Evolutionary conservation across 2,888 invertebrate species (phyloP).

Genomic region (Coecobrya sp.): DNA sequence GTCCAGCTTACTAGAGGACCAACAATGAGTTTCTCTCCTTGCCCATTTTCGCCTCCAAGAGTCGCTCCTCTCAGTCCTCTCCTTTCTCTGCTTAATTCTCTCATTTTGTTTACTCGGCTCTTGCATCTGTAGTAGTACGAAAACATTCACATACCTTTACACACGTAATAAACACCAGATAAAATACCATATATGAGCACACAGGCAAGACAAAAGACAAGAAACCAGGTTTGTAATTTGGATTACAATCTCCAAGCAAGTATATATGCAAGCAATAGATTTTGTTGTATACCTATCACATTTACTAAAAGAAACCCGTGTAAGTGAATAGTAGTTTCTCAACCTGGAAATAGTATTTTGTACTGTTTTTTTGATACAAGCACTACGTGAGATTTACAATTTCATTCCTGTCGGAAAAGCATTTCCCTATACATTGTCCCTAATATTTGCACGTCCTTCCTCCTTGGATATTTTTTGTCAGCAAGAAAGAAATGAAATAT

Average conservation of each 20-base stretch:
- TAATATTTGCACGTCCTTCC: background rate
- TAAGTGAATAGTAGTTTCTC: background rate
- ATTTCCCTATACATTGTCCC: background rate
- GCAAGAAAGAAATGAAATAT: constrained; percentile 30
- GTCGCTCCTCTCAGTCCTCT: constrained; percentile 65
- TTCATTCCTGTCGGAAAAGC: background rate
- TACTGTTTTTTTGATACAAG: background rate
- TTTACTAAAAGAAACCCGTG: background rate
- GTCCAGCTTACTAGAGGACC: constrained; percentile 1
- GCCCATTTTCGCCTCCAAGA: constrained; percentile 58
- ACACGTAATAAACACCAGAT: background rate
- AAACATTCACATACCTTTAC: background rate
- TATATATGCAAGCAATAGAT: background rate
- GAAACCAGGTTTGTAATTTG: background rate
- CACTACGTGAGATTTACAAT: constrained; percentile 27
- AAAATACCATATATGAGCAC: background rate
- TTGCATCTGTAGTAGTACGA: constrained; percentile 71
- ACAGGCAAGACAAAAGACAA: background rate
- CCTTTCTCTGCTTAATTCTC: constrained; percentile 73
- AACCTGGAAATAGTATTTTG: background rate
- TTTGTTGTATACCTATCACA: background rate
- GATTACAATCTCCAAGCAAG: background rate
- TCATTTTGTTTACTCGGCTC: constrained; percentile 73
- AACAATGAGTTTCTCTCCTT: constrained; percentile 56
- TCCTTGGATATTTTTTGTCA: background rate